phyloP scores from a whole-genome alignment of 2,797 vertebrate genomes.

The Moxostoma hubbsi region DNA sequence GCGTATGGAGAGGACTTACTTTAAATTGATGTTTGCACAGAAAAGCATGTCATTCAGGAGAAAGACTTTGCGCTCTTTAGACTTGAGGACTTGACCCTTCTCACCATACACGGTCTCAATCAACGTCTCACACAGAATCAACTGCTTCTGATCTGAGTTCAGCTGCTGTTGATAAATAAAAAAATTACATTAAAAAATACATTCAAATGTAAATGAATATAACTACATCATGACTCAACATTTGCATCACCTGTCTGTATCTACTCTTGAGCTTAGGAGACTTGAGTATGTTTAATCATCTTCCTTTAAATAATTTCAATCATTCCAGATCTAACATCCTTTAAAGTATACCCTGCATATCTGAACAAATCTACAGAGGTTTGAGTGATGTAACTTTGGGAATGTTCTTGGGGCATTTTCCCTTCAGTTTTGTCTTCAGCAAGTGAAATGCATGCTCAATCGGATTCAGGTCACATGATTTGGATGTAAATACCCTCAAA shows the following conservation, averaged over 20 bases:
- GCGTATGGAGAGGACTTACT: constrained; percentile 71
- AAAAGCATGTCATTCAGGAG: constrained; percentile 88
- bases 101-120: constrained; percentile 89
- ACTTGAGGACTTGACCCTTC: constrained; percentile 89
- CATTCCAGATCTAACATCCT: background rate
- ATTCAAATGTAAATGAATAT: constrained; percentile 7
- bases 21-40: constrained; percentile 89
- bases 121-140: constrained; percentile 87
- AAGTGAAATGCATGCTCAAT: no score
- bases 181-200: background rate
- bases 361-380: constrained; percentile 36
- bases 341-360: background rate
- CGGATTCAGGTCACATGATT: no score
- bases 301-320: background rate
- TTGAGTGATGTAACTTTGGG: constrained; percentile 36
- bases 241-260: constrained; percentile 29
- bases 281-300: constrained; percentile 1
- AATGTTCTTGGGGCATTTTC: no score
- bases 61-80: constrained; percentile 89
- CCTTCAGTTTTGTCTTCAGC: no score
- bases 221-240: background rate
- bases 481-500: no score
- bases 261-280: background rate
- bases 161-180: constrained; percentile 82
- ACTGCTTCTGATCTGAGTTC: constrained; percentile 83